Conservation (phyloP, 2,797 vertebrate genomes). For the Rachycentron canadum region DNA sequence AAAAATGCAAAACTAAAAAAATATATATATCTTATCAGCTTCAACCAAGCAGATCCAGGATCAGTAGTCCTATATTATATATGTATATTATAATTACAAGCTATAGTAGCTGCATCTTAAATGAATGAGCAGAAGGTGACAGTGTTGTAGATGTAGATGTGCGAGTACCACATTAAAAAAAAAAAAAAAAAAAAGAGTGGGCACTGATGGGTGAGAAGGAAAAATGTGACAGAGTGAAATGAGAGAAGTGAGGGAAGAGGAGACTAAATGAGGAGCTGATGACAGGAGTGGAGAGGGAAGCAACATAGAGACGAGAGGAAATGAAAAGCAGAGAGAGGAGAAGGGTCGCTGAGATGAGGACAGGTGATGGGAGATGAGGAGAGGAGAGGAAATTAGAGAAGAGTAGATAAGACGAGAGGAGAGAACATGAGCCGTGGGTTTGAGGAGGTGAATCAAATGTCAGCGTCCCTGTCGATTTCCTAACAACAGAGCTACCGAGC, state of each 20-base stretch:
- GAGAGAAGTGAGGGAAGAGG: not conserved
- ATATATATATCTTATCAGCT: not conserved
- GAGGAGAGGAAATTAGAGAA: slow-evolving; percentile 51
- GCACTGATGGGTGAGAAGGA: not conserved
- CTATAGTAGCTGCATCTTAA: not conserved
- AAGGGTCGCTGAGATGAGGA: slow-evolving; percentile 18
- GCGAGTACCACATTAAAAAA: not conserved
- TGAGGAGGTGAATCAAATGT: slow-evolving; percentile 30
- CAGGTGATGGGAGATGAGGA: slow-evolving; percentile 15
- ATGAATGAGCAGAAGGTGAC: not conserved
- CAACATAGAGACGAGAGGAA: slow-evolving; percentile 29
- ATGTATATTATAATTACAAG: too few relatives aligned
- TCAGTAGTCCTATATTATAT: not conserved
- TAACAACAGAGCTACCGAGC: too few relatives aligned
- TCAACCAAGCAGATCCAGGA: slow-evolving; percentile 14
- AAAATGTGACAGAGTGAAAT: not conserved
- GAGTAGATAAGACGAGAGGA: slow-evolving; percentile 32
- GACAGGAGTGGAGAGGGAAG: not conserved
- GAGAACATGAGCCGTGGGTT: slow-evolving; percentile 1
- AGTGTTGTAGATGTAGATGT: not conserved
- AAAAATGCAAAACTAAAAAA: too few relatives aligned
- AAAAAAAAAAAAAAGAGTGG: not conserved
- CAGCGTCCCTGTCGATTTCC: not conserved
- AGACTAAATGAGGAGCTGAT: slow-evolving; percentile 11
- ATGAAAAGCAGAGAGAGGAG: slow-evolving; percentile 33